A percentile compares a stretch with the other conserved stretches of the same genome.
phyloP scores from a whole-genome alignment of 2,113 vertebrate genomes.

The Apteryx mantelli region DNA sequence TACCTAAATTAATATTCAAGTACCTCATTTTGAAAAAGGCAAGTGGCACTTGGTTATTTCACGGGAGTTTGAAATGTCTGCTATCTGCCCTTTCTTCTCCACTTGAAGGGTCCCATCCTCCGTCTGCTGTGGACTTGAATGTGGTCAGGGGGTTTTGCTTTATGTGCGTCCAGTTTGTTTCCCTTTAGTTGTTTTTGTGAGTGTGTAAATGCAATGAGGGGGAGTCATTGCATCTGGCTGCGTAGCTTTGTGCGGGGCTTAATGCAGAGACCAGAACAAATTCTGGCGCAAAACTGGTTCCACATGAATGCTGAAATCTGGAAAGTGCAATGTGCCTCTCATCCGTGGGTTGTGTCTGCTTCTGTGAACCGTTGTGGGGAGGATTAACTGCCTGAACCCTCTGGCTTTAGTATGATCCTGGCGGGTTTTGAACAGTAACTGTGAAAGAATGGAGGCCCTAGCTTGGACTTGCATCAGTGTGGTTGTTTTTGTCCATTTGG shows the following conservation, averaged over 20 bases:
- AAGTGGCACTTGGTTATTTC: neutral
- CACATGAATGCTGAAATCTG: too few relatives aligned
- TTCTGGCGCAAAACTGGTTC: too few relatives aligned
- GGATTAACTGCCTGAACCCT: neutral
- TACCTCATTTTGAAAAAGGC: neutral
- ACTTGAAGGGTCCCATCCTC: neutral
- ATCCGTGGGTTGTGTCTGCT: accelerated
- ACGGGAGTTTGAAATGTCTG: neutral
- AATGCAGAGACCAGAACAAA: neutral
- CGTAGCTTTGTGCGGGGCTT: too few relatives aligned
- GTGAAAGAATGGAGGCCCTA: accelerated
- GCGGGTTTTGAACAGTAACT: neutral
- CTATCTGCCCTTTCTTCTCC: neutral
- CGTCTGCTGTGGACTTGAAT: too few relatives aligned
- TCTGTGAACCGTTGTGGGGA: too few relatives aligned
- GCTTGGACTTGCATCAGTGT: neutral
- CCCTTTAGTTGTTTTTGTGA: neutral
- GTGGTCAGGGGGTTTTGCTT: neutral
- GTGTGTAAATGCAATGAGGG: accelerated
- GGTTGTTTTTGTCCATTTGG: neutral
- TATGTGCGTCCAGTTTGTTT: neutral
- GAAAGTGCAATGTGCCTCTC: neutral
- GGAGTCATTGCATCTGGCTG: neutral
- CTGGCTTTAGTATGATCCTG: neutral
- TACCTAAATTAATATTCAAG: neutral